These are phyloP conservation scores for Bombus huntii DNA, from an alignment of 1,140 invertebrate species.

Conservation along the genomic window DNA sequence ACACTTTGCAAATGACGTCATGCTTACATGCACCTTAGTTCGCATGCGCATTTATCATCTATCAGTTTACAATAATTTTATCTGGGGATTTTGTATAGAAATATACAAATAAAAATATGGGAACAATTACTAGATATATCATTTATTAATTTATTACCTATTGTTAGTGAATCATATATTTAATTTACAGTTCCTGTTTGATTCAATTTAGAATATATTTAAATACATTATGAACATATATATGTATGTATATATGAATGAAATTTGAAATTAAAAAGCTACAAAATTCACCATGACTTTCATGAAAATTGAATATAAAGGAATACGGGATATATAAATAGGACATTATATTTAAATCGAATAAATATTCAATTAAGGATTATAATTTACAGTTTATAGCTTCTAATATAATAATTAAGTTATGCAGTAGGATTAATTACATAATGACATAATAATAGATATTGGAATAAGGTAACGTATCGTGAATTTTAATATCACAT, in stretches of 20 bases:
- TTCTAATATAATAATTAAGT: background rate
- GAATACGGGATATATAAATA: background rate
- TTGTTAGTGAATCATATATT: background rate
- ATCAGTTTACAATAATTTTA: background rate
- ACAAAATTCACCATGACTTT: background rate
- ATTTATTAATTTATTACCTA: background rate
- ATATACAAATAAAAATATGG: background rate
- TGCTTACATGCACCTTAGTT: background rate
- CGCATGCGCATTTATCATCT: conserved; percentile 32
- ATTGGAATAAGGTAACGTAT: background rate
- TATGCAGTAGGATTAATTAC: background rate
- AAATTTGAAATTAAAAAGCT: background rate
- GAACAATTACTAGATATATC: background rate
- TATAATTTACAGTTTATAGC: background rate
- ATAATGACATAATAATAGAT: background rate
- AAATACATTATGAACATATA: background rate
- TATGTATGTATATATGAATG: background rate
- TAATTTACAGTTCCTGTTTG: background rate
- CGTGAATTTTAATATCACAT: background rate
- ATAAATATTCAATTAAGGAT: background rate
- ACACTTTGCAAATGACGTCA: conserved; percentile 65
- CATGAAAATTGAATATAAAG: background rate
- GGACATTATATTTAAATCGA: background rate
- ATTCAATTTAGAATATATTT: background rate
- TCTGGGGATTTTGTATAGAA: conserved; percentile 5